Percentiles rank a stretch among this genome's conserved stretches.
Conservation (phyloP, 2,888 invertebrate genomes). For the Gonocerus acuteangulatus region DNA sequence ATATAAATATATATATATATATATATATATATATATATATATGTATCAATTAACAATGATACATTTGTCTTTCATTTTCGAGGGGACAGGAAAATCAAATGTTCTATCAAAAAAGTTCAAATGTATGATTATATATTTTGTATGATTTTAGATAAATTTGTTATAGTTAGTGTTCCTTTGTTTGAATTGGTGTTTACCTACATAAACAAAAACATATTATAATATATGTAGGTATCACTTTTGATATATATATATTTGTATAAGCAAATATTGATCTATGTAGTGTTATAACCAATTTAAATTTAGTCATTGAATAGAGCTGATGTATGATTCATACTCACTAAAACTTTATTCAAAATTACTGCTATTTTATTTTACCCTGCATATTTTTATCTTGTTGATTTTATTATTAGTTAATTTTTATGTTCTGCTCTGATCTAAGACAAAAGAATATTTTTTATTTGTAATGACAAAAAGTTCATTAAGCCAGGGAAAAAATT, state of each 20-base stretch:
- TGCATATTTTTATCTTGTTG: too few relatives aligned
- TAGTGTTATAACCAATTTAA: neutral
- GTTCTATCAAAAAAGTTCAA: too few relatives aligned
- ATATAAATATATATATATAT: neutral
- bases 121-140: too few relatives aligned
- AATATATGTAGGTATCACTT: neutral
- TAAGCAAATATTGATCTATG: neutral
- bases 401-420: too few relatives aligned
- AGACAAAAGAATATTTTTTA: too few relatives aligned
- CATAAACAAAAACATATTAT: neutral
- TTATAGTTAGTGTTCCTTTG: neutral
- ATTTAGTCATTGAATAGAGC: neutral
- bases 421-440: too few relatives aligned
- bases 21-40: neutral
- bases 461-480: too few relatives aligned
- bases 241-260: neutral
- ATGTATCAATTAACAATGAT: neutral
- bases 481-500: too few relatives aligned
- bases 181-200: neutral
- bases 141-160: neutral
- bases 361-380: neutral
- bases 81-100: too few relatives aligned
- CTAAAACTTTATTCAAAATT: neutral
- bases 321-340: constrained; percentile 1
- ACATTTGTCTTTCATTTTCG: neutral